Evolutionary conservation across 2,113 vertebrate species (phyloP).

Genomic region (Eulemur macaco): DNA sequence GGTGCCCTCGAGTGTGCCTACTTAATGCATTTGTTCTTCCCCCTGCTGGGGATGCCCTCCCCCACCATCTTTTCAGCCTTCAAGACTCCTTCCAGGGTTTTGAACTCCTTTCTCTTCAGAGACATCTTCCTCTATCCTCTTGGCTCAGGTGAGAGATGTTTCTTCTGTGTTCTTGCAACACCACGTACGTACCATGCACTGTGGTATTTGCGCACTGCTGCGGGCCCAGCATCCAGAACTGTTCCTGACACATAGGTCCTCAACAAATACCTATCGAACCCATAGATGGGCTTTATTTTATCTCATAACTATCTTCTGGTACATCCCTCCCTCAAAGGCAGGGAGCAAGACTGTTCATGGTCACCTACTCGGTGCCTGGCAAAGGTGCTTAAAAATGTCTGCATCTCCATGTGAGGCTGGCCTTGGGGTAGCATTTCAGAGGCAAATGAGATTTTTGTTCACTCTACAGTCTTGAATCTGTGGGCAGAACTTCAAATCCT

Average conservation of each 20-base stretch:
- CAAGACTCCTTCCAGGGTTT: neutral
- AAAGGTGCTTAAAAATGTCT: neutral
- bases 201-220: neutral
- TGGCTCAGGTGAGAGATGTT: neutral
- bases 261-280: neutral
- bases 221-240: neutral
- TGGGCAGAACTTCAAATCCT: neutral
- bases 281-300: neutral
- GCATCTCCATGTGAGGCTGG: neutral
- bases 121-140: neutral
- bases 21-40: neutral
- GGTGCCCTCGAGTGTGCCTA: neutral
- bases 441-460: neutral
- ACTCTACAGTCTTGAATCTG: neutral
- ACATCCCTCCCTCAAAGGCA: neutral
- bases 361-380: neutral
- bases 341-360: neutral
- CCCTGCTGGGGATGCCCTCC: neutral
- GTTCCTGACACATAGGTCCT: too few relatives aligned
- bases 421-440: neutral
- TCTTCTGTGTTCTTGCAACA: neutral
- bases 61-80: neutral
- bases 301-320: neutral
- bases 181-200: fast-evolving
- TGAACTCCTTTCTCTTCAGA: neutral